Evolutionary conservation across 2,888 invertebrate genomes (phyloP).

Genomic region (Clistopyga incitator): DNA sequence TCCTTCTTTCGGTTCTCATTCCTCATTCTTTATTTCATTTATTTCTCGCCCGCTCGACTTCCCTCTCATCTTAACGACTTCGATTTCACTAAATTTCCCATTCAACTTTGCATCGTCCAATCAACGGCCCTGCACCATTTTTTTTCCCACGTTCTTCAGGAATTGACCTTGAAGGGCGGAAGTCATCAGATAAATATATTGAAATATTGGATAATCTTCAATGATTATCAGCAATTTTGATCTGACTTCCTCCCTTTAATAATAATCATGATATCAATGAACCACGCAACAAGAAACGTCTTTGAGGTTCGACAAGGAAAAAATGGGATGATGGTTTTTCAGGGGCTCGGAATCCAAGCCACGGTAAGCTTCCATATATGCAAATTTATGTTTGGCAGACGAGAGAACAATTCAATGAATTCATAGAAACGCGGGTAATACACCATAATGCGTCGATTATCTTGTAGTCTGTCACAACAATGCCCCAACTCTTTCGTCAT

Average conservation of each 20-base stretch:
- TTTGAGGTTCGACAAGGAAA: too few relatives aligned
- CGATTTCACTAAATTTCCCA: conserved; percentile 53
- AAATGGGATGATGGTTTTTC: too few relatives aligned
- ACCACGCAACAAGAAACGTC: too few relatives aligned
- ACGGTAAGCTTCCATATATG: too few relatives aligned
- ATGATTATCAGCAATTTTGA: too few relatives aligned
- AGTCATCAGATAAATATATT: too few relatives aligned
- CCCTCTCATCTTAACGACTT: conserved; percentile 45
- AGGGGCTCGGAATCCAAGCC: too few relatives aligned
- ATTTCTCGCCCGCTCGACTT: conserved; percentile 51
- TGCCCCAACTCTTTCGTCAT: not conserved
- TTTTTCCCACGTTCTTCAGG: not conserved
- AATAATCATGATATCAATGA: too few relatives aligned
- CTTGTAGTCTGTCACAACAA: conserved; percentile 18
- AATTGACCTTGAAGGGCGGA: not conserved
- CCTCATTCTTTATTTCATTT: conserved; percentile 39
- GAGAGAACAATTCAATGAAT: not conserved
- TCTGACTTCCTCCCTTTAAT: too few relatives aligned
- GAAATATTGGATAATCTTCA: too few relatives aligned
- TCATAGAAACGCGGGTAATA: not conserved
- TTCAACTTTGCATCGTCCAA: conserved; percentile 30
- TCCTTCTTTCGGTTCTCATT: conserved; percentile 56
- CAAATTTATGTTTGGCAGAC: too few relatives aligned
- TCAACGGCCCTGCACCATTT: not conserved
- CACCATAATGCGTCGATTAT: conserved; percentile 5